Percentiles rank a stretch among this genome's conserved stretches.
phyloP scores from a whole-genome alignment of 2,797 vertebrate genomes.

The Chloroceryle amazona region DNA sequence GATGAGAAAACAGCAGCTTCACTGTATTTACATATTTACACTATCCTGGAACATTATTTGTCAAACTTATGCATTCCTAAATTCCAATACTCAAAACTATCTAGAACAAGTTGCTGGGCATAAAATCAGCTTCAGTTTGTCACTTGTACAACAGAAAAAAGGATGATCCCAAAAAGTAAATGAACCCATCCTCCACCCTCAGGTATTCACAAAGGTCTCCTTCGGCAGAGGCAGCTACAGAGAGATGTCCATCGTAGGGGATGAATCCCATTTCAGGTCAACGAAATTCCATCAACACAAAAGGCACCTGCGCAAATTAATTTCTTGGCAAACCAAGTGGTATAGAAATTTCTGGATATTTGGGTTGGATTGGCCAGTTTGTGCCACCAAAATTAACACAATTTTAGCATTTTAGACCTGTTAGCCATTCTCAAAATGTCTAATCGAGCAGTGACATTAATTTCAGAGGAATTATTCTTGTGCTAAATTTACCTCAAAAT shows the following conservation, averaged over 20 bases:
- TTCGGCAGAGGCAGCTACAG: neutral
- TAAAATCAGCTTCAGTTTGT: neutral
- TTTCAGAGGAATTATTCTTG: neutral
- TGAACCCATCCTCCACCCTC: neutral
- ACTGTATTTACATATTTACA: neutral
- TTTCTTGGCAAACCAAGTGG: neutral
- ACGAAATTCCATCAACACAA: neutral
- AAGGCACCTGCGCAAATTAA: neutral
- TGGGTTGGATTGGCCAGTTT: neutral
- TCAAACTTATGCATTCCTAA: neutral
- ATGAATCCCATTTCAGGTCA: neutral
- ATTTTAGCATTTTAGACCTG: neutral
- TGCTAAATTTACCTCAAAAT: conserved; percentile 22
- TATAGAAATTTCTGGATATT: conserved; percentile 1
- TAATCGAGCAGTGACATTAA: neutral
- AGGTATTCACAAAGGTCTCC: neutral
- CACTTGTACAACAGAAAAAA: neutral
- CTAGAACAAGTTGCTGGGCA: neutral
- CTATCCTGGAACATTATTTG: neutral
- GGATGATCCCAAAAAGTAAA: neutral
- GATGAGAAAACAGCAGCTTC: neutral
- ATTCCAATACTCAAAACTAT: neutral
- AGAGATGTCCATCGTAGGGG: neutral
- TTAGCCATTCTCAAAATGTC: neutral
- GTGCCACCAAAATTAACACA: neutral